A percentile compares a stretch with the other conserved stretches of the same genome.
phyloP scores from a whole-genome alignment of 2,797 vertebrate genomes.

The Neosalanx taihuensis region DNA sequence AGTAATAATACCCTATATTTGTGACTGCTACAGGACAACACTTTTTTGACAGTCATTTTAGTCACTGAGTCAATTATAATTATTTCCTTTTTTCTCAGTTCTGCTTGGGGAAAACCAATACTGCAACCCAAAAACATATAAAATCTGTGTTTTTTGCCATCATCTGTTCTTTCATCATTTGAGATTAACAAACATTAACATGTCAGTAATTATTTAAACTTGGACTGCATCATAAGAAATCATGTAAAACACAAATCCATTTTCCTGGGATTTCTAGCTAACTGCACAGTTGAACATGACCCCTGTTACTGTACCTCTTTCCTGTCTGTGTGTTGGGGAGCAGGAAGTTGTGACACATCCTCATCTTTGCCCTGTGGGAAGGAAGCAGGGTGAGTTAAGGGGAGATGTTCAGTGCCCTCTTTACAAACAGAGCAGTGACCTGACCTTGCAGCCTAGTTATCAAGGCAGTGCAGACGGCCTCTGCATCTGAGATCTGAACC shows the following conservation, averaged over 20 bases:
- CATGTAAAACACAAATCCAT: not conserved
- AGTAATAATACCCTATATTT: not conserved
- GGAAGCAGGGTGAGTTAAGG: constrained; percentile 70
- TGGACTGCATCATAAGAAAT: not conserved
- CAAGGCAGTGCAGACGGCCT: constrained; percentile 54
- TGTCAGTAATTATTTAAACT: not conserved
- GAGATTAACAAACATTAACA: not conserved
- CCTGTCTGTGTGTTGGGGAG: constrained; percentile 70
- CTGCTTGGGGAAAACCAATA: not conserved
- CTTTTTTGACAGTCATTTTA: not conserved
- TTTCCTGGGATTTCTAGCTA: not conserved
- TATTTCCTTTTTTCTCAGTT: not conserved
- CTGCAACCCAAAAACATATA: not conserved
- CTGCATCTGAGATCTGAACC: constrained; percentile 45
- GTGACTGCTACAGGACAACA: not conserved
- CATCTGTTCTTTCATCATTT: too few relatives aligned
- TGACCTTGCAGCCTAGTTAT: constrained; percentile 73
- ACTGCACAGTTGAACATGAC: constrained; percentile 15
- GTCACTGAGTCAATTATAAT: not conserved
- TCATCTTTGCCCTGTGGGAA: constrained; percentile 70
- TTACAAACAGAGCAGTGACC: constrained; percentile 63
- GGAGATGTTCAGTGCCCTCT: constrained; percentile 71
- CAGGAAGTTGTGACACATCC: constrained; percentile 75
- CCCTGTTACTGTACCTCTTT: constrained; percentile 68
- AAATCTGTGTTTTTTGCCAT: not conserved